Base-by-base conservation (phyloP, 2,888 invertebrate genomes). In the Rotaria magnacalcarata region DNA sequence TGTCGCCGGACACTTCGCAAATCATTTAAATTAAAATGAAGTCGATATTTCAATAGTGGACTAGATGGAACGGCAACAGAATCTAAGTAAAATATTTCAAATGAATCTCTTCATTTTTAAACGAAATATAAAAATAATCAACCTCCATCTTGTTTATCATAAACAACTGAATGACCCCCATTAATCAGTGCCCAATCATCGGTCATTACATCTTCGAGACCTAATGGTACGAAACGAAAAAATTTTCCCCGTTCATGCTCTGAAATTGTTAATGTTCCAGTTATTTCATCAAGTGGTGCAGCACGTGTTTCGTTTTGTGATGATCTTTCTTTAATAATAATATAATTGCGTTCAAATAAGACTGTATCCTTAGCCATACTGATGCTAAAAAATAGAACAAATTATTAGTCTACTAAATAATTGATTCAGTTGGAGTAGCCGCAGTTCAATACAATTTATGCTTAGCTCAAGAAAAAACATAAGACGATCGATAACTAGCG, bases 1-100 rank as follows among this genome's bases (percentile, higher is more conserved):
- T 85, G 74, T 7, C 86, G 85, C 21, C 86, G 56, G 60, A 86
- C 75, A 50, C 58, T 85, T 21, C 86, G 67, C 7, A 86, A 60
- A 7, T 85, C 85, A 52, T 85, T 54, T 11, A 86, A 58, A 34
- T 85, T 75, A 41, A 86, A 86, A 80, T 85, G n/a, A 58, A 54
- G 34, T 34, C 80, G 80, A 67, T 56, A 86, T 75, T 86, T 86
- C 6, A 80, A 80, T 47, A 47, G 47, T 47, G 80, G 80, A 80
- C 19, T 43, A 19, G 43, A 10, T 5, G 43, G 4, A 5, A n/a
- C 2, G 4, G 47, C 21, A 16, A 34, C 14, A 67, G 24, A 67
- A 6, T 67, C 67, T 16, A 67, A 67, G 16, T 1, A 67, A 27
- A 67, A 27, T 6, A 27, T 10, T 11, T n/a, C 2, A 14, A 60